Evolutionary conservation across 2,113 vertebrate species (phyloP), one percentile per base, ranked within the genome.

Genomic region (Pluvianellus socialis): DNA sequence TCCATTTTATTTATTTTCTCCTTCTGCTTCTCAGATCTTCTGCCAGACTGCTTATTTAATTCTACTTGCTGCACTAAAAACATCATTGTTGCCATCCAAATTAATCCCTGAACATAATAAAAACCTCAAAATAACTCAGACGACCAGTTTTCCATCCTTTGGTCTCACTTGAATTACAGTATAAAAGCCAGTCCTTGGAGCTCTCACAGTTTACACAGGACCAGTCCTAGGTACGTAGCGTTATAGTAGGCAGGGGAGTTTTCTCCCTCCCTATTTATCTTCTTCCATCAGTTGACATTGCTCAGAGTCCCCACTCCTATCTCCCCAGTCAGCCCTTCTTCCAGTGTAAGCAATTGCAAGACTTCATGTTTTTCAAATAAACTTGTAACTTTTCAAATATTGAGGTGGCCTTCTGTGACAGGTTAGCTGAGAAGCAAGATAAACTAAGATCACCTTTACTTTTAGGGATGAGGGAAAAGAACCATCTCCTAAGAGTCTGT

Each of bases 81-180:
- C 95, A 97, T 84, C 80, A 92, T 92, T 95, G 92, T 95, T 94
- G 86, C 94, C 84, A 95, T 97, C 92, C 92, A 96, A 95, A 96
- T 95, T 85, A 94, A 95, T 76, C 14, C 53, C 74, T 79, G 88
- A 97, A 94, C 92, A 84, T 94, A 97, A 96, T 94, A 94, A 95
- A 97, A 96, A 38, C 72, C 96, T 96, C 91, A 92, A 79, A 91
- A 96, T 92, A 97, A 79, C 86, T 89, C 89, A 95, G 92, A 91
- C 11, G 2, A 90, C 55, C 72, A 95, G 72, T 93, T 96, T 96
- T 94, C 92, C 90, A 93, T 88, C 19, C 89, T 92, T 92, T 87
- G 61, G 79, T 94, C 94, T 97, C 83, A 79, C 80, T 92, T 92
- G 62, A 79, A 96, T 74, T 32, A 27, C 32, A 72, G 45, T 91